A percentile compares a stretch with the other conserved stretches of the same genome.
Evolutionary conservation across 2,113 vertebrate genomes (phyloP).

Genomic region (Xenopus laevis): DNA sequence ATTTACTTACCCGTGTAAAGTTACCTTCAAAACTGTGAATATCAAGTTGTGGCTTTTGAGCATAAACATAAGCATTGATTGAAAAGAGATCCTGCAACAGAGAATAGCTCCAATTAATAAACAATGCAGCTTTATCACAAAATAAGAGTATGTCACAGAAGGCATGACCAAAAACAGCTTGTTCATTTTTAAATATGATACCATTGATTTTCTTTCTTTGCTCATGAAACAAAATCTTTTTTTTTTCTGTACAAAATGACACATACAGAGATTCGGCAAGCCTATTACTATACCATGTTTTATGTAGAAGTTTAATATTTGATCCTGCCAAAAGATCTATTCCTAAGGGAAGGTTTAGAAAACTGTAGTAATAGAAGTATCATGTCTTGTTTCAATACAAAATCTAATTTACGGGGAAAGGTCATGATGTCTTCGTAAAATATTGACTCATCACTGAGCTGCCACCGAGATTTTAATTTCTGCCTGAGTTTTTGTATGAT

Average conservation of each 20-base stretch:
- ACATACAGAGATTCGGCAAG: background rate
- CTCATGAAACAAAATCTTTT: constrained; percentile 40
- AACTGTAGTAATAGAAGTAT: constrained; percentile 14
- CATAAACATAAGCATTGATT: constrained; percentile 86
- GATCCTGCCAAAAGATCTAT: constrained; percentile 25
- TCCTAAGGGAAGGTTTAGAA: constrained; percentile 10
- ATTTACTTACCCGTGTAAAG: constrained; percentile 85
- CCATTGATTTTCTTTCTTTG: constrained; percentile 41
- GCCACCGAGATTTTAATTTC: no score
- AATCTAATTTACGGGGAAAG: constrained; percentile 5
- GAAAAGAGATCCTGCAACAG: constrained; percentile 86
- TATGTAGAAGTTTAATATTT: constrained; percentile 18
- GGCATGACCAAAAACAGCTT: constrained; percentile 31
- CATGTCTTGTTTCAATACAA: background rate
- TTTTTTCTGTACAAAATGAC: constrained; percentile 19
- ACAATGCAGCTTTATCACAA: constrained; percentile 37
- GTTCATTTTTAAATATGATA: constrained; percentile 33
- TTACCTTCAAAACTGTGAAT: constrained; percentile 98
- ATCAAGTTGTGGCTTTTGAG: constrained; percentile 93
- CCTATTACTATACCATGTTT: constrained; percentile 8
- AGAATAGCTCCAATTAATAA: constrained; percentile 50
- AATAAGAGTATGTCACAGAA: constrained; percentile 40
- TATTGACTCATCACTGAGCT: constrained; percentile 9
- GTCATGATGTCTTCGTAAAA: background rate
- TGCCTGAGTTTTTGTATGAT: no score